Percentiles rank a stretch among this genome's conserved stretches.
Evolutionary conservation across 2,888 invertebrate genomes (phyloP).

Genomic region (Melangyna quadrimaculata): DNA sequence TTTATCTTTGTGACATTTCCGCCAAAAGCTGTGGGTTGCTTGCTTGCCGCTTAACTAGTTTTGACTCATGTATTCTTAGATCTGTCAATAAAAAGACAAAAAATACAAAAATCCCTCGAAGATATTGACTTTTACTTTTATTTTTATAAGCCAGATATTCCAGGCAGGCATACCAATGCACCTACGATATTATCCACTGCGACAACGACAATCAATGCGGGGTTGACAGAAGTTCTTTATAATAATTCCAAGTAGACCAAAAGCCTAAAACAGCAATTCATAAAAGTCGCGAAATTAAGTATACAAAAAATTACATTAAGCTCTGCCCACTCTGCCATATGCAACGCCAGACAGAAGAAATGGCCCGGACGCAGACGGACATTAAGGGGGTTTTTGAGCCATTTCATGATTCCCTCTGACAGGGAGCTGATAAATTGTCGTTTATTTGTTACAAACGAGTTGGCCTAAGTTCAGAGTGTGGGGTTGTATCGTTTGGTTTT

Average conservation of each 20-base stretch:
- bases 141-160: background rate
- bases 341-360: background rate
- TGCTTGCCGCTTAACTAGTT: conserved; percentile 40
- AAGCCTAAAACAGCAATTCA: conserved; percentile 1
- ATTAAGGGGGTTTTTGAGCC: conserved; percentile 8
- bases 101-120: background rate
- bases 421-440: conserved; percentile 36
- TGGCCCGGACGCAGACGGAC: conserved; percentile 3
- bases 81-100: conserved; percentile 16
- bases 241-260: conserved; percentile 9
- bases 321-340: conserved; percentile 5
- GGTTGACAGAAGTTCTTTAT: conserved; percentile 18
- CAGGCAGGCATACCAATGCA: conserved; percentile 31
- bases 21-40: conserved; percentile 50
- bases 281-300: conserved; percentile 17
- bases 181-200: conserved; percentile 30
- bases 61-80: conserved; percentile 27
- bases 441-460: conserved; percentile 28
- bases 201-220: background rate
- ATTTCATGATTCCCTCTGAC: conserved; percentile 13
- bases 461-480: conserved; percentile 18
- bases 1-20: conserved; percentile 50
- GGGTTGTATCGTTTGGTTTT: conserved; percentile 4
- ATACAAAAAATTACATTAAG: background rate
- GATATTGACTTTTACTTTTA: conserved; percentile 34